Evolutionary conservation across 2,888 invertebrate genomes (phyloP).

Genomic region (Luperina nickerlii): DNA sequence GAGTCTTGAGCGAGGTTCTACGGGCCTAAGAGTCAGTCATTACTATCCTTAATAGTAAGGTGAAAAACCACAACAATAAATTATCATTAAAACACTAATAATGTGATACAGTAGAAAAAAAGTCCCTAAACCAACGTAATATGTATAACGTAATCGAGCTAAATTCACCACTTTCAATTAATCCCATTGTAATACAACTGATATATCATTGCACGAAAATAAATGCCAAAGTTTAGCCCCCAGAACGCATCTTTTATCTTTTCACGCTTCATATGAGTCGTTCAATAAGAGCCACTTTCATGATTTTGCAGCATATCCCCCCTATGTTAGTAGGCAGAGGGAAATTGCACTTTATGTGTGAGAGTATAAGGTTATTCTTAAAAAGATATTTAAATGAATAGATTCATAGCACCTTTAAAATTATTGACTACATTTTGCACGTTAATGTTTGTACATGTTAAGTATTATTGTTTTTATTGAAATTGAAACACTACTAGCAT

Average conservation of each 20-base stretch:
- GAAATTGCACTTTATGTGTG: slow-evolving; percentile 8
- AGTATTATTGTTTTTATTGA: slow-evolving; percentile 1
- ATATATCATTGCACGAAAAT: slow-evolving; percentile 55
- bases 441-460: not conserved
- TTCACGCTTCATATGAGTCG: slow-evolving; percentile 71
- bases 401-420: not conserved
- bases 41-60: too few species aligned
- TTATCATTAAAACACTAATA: not conserved
- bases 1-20: not conserved
- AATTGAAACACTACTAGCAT: too few species aligned
- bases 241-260: slow-evolving; percentile 71
- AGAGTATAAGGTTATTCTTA: not conserved
- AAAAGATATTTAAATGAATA: not conserved
- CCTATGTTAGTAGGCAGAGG: not conserved
- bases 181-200: slow-evolving; percentile 12
- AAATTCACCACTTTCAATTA: not conserved
- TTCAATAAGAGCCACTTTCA: slow-evolving; percentile 72
- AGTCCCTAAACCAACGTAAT: not conserved
- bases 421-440: slow-evolving; percentile 6
- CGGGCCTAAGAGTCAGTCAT: not conserved
- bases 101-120: not conserved
- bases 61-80: not conserved
- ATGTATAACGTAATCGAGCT: not conserved
- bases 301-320: slow-evolving; percentile 68
- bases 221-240: slow-evolving; percentile 61